Conservation (phyloP, 2,888 invertebrate genomes). For the Erebia aethiops region DNA sequence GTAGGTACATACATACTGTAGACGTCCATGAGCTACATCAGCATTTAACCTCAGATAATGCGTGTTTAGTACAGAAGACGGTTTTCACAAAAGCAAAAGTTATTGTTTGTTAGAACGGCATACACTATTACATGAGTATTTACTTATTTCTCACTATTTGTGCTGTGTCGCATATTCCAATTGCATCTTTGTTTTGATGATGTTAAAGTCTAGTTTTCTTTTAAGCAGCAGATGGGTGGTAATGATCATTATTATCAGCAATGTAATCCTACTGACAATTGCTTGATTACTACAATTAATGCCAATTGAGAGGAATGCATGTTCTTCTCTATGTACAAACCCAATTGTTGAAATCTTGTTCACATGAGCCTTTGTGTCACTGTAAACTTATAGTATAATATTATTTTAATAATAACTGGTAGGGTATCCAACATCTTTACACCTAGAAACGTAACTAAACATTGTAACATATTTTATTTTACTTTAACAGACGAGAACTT, state of each 20-base stretch:
- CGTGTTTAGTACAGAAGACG: not conserved
- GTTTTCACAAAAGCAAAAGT: constrained; percentile 13
- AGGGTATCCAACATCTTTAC: not conserved
- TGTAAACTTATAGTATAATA: not conserved
- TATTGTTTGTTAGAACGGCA: constrained; percentile 13
- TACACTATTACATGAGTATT: constrained; percentile 20
- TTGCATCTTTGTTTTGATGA: constrained; percentile 44
- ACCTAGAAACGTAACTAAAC: not conserved
- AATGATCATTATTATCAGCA: constrained; percentile 73
- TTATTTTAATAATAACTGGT: no score
- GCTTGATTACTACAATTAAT: constrained; percentile 81
- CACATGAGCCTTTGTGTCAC: not conserved
- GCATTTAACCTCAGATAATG: not conserved
- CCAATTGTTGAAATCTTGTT: not conserved
- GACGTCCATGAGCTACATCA: not conserved
- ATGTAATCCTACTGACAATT: constrained; percentile 72
- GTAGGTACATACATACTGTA: not conserved
- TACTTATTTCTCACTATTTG: constrained; percentile 17
- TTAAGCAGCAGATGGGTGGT: constrained; percentile 34
- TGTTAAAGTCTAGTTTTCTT: constrained; percentile 45
- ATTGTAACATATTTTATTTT: no score
- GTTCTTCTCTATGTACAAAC: constrained; percentile 27
- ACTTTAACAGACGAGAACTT: no score
- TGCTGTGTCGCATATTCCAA: constrained; percentile 15
- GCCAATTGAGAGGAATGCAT: constrained; percentile 77